These are phyloP conservation scores for Sinelater perroti DNA, from an alignment of 2,888 invertebrate genomes.

Conservation along the genomic window DNA sequence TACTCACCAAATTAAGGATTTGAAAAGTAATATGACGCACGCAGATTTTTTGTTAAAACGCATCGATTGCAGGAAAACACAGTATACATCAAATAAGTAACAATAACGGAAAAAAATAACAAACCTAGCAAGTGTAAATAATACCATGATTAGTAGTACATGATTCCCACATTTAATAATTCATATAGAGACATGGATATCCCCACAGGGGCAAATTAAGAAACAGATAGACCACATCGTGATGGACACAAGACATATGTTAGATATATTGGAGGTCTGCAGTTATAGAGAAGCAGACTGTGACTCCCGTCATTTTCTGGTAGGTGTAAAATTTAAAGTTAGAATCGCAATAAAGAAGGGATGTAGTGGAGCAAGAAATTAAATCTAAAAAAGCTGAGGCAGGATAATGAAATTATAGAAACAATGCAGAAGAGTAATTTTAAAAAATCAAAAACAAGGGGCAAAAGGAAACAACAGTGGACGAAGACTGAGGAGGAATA, in stretches of 20 bases:
- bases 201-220: not conserved
- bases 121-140: too few species aligned
- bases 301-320: not conserved
- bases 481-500: slow-evolving; percentile 7
- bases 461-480: slow-evolving; percentile 5
- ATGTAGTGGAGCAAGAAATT: not conserved
- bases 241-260: not conserved
- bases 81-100: too few species aligned
- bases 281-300: not conserved
- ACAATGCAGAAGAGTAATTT: slow-evolving; percentile 3
- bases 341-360: slow-evolving; percentile 12
- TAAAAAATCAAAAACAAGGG: not conserved
- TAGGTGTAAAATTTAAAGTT: not conserved
- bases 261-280: not conserved
- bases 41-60: too few species aligned
- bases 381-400: not conserved
- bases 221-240: not conserved
- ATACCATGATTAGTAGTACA: too few species aligned
- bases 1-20: too few species aligned
- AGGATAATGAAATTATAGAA: not conserved
- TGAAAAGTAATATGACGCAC: too few species aligned
- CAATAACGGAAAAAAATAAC: too few species aligned
- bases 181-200: too few species aligned
- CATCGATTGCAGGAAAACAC: too few species aligned
- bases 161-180: too few species aligned